Conservation (phyloP, 1,140 invertebrate species). For the Tyrophagus putrescentiae region DNA sequence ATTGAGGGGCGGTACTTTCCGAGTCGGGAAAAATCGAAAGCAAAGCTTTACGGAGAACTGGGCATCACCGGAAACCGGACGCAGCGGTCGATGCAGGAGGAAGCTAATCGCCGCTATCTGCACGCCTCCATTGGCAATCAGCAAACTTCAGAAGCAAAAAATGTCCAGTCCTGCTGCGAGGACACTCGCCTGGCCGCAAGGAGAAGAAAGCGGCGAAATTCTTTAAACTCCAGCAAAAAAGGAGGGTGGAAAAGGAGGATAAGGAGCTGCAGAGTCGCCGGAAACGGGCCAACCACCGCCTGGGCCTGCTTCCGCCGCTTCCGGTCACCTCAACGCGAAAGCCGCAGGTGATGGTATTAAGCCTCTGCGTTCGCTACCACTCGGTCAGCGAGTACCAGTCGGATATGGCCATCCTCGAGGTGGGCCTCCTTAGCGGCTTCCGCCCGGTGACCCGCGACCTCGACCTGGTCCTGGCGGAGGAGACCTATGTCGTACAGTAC, state of each 20-base stretch:
- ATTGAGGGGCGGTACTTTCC: no score
- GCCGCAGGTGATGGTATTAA: no score
- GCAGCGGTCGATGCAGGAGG: not conserved
- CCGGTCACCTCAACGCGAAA: not conserved
- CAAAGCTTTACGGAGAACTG: slow-evolving; percentile 22
- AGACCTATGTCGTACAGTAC: not conserved
- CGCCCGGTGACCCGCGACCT: slow-evolving; percentile 29
- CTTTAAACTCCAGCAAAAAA: no score
- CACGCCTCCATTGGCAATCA: no score
- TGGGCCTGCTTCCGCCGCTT: not conserved
- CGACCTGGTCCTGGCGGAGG: no score
- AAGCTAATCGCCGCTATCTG: not conserved
- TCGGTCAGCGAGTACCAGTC: not conserved
- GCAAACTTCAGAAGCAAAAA: no score
- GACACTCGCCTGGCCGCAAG: no score
- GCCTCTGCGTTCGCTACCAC: slow-evolving; percentile 16
- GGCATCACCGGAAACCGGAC: not conserved
- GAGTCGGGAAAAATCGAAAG: not conserved
- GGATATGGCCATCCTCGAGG: slow-evolving; percentile 33
- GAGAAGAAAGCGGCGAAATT: not conserved
- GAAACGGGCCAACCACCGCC: no score
- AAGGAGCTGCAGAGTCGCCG: no score
- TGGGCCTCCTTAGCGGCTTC: slow-evolving; percentile 33
- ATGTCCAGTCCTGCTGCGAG: not conserved
- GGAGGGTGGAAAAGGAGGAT: not conserved